Evolutionary conservation across 2,888 invertebrate species (phyloP).

Genomic region (Caenorhabditis plicata): DNA sequence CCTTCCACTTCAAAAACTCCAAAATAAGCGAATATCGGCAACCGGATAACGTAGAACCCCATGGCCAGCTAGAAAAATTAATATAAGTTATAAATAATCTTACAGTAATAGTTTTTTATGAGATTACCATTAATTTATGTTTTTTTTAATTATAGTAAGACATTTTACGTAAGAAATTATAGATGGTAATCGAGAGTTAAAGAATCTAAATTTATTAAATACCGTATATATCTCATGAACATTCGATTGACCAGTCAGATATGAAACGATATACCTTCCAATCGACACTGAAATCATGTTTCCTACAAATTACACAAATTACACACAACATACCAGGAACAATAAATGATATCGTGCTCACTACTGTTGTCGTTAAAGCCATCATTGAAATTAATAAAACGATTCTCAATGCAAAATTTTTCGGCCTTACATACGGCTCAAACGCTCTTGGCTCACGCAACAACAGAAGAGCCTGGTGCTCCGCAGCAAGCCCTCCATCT

Average conservation of each 20-base stretch:
- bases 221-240: constrained; percentile 80
- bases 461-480: constrained; percentile 74
- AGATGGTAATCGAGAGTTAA: no score
- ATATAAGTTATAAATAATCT: not conserved
- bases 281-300: constrained; percentile 74
- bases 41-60: not conserved
- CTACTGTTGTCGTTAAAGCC: constrained; percentile 81
- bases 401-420: constrained; percentile 75
- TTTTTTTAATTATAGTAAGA: no score
- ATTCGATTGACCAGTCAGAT: constrained; percentile 67
- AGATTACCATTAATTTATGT: no score
- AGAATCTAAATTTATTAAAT: constrained; percentile 88
- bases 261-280: constrained; percentile 63
- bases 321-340: constrained; percentile 71
- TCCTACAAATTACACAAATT: not conserved
- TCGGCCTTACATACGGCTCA: constrained; percentile 85
- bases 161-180: no score
- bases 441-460: constrained; percentile 77
- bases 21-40: no score
- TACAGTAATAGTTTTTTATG: no score
- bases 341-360: constrained; percentile 82
- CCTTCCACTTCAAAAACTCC: no score
- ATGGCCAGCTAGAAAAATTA: not conserved
- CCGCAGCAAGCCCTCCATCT: constrained; percentile 45
- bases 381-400: constrained; percentile 75